phyloP scores from a whole-genome alignment of 2,113 vertebrate genomes.

The Psittacula cyanocephala region DNA sequence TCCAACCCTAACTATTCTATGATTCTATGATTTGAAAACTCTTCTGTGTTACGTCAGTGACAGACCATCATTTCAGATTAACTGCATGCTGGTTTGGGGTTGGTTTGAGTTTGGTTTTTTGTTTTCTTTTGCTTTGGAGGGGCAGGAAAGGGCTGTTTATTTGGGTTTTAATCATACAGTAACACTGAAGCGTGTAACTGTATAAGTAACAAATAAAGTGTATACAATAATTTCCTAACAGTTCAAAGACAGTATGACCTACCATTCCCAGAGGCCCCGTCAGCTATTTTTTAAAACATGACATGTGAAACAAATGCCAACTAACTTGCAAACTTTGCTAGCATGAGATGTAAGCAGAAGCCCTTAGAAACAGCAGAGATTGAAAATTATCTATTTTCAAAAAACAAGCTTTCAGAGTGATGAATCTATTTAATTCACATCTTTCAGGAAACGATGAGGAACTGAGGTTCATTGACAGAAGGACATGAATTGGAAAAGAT shows the following conservation, averaged over 20 bases:
- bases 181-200: neutral
- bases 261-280: neutral
- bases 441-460: neutral
- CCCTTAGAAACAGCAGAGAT: neutral
- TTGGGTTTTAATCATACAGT: neutral
- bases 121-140: accelerated
- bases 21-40: neutral
- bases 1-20: no score
- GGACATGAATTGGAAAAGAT: neutral
- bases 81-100: neutral
- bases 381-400: neutral
- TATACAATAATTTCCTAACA: neutral
- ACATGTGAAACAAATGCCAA: neutral
- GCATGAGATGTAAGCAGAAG: neutral
- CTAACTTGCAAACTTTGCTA: neutral
- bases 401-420: neutral
- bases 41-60: neutral
- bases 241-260: neutral
- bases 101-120: neutral
- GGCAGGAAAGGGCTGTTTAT: accelerated
- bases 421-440: neutral
- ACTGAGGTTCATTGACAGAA: neutral
- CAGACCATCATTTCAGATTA: neutral
- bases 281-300: neutral
- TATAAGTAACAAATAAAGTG: neutral